A percentile compares a stretch with the other conserved stretches of the same genome.
Conservation (phyloP, 2,797 vertebrate genomes). For the Phaenicophaeus curvirostris region DNA sequence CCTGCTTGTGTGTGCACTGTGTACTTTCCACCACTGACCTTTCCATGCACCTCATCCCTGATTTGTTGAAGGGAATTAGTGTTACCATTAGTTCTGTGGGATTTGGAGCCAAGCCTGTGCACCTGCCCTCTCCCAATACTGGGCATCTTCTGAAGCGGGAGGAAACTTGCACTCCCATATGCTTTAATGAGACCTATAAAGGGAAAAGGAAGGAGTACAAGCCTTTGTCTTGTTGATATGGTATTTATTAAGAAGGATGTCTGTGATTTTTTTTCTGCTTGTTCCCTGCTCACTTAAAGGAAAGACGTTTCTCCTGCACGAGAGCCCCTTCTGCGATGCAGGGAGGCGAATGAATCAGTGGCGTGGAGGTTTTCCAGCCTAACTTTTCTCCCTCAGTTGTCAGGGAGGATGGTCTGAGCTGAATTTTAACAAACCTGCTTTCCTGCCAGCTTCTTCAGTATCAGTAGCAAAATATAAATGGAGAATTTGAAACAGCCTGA, state of each 20-base stretch:
- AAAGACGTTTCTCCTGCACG: neutral
- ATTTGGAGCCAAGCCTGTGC: neutral
- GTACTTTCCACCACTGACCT: neutral
- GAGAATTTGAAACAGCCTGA: neutral
- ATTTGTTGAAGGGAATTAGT: neutral
- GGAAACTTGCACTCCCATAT: accelerated
- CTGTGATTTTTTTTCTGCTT: neutral
- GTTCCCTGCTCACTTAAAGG: neutral
- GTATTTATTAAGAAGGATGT: accelerated
- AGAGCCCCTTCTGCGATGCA: neutral
- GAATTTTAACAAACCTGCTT: slow-evolving; percentile 33
- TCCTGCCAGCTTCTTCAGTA: slow-evolving; percentile 1
- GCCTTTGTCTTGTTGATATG: neutral
- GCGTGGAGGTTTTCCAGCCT: neutral
- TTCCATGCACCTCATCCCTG: accelerated
- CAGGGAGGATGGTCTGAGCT: slow-evolving; percentile 32
- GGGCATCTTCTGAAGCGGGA: accelerated
- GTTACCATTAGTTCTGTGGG: neutral
- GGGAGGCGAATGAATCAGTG: neutral
- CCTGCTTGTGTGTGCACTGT: accelerated
- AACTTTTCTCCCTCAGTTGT: neutral
- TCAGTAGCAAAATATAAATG: neutral
- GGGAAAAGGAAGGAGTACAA: neutral
- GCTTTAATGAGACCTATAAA: accelerated
- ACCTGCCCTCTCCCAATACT: neutral